These are phyloP conservation scores for Meiosimyza decipiens DNA, from an alignment of 2,888 invertebrate genomes.

Conservation along the genomic window DNA sequence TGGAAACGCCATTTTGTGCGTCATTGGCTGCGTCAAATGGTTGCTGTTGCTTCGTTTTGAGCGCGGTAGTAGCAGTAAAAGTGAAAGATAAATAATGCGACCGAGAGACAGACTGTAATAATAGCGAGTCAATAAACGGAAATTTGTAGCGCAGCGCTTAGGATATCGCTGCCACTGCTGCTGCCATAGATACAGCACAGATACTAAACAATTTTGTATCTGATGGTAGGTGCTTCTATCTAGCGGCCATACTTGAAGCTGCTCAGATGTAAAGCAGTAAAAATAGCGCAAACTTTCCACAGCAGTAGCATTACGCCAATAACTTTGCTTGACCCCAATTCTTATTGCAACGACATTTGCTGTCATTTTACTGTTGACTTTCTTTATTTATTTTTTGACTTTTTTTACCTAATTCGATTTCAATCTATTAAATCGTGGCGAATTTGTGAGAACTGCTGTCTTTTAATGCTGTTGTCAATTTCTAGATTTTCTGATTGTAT, in stretches of 20 bases:
- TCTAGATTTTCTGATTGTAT: conserved; percentile 10
- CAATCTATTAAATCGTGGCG: conserved; percentile 30
- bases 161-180: background rate
- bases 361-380: background rate
- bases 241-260: background rate
- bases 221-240: too few relatives aligned
- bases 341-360: conserved; percentile 12
- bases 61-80: background rate
- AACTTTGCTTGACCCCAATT: conserved; percentile 37
- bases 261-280: background rate
- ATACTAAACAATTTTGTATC: background rate
- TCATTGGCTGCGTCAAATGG: background rate
- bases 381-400: background rate
- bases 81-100: background rate
- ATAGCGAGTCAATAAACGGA: conserved; percentile 1
- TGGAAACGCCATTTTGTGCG: background rate
- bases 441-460: conserved; percentile 28
- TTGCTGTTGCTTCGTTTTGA: background rate
- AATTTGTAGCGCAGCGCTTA: background rate
- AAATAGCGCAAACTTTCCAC: background rate
- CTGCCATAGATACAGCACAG: background rate
- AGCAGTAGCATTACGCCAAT: background rate
- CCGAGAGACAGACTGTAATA: background rate
- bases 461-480: conserved; percentile 9
- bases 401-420: conserved; percentile 34